phyloP scores from a whole-genome alignment of 2,888 invertebrate genomes.

The Odontocolon sp. region DNA sequence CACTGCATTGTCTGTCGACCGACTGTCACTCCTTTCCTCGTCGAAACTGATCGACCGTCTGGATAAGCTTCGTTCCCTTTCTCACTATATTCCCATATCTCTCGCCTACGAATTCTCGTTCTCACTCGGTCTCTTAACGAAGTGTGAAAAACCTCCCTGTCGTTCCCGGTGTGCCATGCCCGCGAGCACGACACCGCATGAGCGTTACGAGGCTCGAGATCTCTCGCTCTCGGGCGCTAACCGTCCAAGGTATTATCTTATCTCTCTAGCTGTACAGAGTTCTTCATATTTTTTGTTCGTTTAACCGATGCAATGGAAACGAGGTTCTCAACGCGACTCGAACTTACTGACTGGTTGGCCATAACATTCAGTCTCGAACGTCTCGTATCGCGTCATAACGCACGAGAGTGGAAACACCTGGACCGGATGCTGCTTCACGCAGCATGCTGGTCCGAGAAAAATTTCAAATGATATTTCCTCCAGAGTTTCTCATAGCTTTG shows the following conservation, averaged over 20 bases:
- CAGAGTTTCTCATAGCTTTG: not conserved
- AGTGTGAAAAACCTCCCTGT: conserved; percentile 53
- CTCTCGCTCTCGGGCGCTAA: conserved; percentile 20
- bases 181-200: conserved; percentile 7
- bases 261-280: conserved; percentile 17
- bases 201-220: conserved; percentile 15
- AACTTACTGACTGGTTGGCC: not conserved
- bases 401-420: conserved; percentile 58
- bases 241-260: conserved; percentile 29
- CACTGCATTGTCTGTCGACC: conserved; percentile 39
- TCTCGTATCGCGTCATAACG: conserved; percentile 45
- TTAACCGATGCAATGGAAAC: not conserved
- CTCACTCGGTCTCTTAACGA: conserved; percentile 10
- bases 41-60: conserved; percentile 49
- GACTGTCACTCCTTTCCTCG: conserved; percentile 55
- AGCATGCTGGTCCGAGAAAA: conserved; percentile 42
- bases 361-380: conserved; percentile 4
- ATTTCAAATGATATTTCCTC: conserved; percentile 40
- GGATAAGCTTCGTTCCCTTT: conserved; percentile 43
- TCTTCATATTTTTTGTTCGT: conserved; percentile 29
- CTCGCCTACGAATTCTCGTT: not conserved
- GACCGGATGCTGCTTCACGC: conserved; percentile 59
- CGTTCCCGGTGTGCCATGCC: not conserved
- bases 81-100: conserved; percentile 16
- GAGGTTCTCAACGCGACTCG: conserved; percentile 15